Percentiles rank a stretch among this genome's conserved stretches.
These are phyloP conservation scores for Meteorus colon DNA, from an alignment of 2,888 invertebrate species.

Conservation along the genomic window DNA sequence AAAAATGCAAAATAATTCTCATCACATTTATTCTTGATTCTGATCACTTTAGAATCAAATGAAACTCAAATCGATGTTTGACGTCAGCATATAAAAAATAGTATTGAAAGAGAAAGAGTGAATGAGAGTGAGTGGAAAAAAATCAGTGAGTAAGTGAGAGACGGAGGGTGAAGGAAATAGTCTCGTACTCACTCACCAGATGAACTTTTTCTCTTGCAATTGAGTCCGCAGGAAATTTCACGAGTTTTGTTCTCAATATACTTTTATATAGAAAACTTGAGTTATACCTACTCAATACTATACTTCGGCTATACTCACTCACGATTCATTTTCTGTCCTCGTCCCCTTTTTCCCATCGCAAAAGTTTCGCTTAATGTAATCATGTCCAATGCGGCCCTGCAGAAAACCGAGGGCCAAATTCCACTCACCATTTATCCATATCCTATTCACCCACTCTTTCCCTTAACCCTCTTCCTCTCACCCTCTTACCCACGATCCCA, in stretches of 20 bases:
- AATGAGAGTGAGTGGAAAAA: not conserved
- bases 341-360: conserved; percentile 34
- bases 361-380: conserved; percentile 56
- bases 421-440: not conserved
- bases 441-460: not conserved
- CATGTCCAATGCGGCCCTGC: conserved; percentile 43
- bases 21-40: not conserved
- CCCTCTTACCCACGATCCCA: too few relatives aligned
- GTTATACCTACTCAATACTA: conserved; percentile 1
- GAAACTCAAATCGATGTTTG: conserved; percentile 21
- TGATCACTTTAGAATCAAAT: conserved; percentile 12
- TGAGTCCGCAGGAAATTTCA: conserved; percentile 13
- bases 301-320: conserved; percentile 7
- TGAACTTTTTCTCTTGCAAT: conserved; percentile 5
- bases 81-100: conserved; percentile 1
- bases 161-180: not conserved
- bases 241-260: conserved; percentile 9
- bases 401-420: conserved; percentile 35
- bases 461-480: not conserved
- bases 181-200: not conserved
- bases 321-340: not conserved
- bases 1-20: not conserved
- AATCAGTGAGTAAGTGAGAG: not conserved
- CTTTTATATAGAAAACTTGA: conserved; percentile 17
- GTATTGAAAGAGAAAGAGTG: not conserved